Conservation (phyloP, 1,140 invertebrate genomes). For the Tetragonula clypearis region DNA sequence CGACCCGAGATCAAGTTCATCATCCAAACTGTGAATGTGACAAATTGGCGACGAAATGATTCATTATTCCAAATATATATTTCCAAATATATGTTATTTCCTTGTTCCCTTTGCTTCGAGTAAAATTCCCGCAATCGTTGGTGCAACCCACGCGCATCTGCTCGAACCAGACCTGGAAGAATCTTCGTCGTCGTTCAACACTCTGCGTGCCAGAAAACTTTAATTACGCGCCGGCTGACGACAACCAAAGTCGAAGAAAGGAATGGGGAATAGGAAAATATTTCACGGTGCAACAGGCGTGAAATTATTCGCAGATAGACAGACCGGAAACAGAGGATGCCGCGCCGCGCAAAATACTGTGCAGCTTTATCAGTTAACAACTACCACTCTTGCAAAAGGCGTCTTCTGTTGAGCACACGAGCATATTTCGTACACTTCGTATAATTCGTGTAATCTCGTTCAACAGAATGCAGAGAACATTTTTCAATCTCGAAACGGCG, state of each 20-base stretch:
- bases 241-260: not conserved
- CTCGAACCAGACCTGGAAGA: not conserved
- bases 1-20: too few species aligned
- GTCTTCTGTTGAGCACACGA: not conserved
- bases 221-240: not conserved
- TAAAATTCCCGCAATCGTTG: too few species aligned
- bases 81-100: too few species aligned
- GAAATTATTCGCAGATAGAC: constrained; percentile 33
- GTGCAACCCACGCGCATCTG: too few species aligned
- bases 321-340: not conserved
- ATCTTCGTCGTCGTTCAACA: not conserved
- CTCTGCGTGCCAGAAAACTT: not conserved
- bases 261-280: constrained; percentile 3
- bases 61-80: too few species aligned
- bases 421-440: not conserved
- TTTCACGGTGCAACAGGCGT: constrained; percentile 3
- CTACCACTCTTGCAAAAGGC: not conserved
- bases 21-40: too few species aligned
- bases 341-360: not conserved
- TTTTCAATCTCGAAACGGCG: too few species aligned
- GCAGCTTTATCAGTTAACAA: not conserved
- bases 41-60: too few species aligned
- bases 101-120: too few species aligned
- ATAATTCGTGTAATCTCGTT: not conserved
- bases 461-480: not conserved